A percentile compares a stretch with the other conserved stretches of the same genome.
Evolutionary conservation across 30 jellyfish, hydroid and myxozoan species (phyloP).

Genomic region (Aurelia aurita complex sp. Pacific): DNA sequence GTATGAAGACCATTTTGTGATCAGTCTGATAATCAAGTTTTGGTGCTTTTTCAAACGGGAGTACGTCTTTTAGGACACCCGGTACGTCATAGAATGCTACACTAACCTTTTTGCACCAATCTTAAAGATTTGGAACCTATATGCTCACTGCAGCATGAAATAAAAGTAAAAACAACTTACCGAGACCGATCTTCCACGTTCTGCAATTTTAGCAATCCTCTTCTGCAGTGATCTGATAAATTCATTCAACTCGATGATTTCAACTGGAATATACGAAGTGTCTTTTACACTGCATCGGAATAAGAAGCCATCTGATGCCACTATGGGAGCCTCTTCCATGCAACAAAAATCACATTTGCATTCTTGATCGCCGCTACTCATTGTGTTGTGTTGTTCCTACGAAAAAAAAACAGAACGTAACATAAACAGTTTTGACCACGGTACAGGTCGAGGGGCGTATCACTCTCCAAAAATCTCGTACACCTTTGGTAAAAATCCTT

Average conservation of each 20-base stretch:
- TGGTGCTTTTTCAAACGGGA: no score
- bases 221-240: constrained; percentile 38
- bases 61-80: no score
- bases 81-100: no score
- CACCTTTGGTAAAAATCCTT: no score
- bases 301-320: constrained; percentile 64
- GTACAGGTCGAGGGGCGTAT: no score
- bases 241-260: constrained; percentile 43
- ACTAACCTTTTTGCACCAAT: no score
- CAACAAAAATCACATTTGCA: constrained; percentile 43
- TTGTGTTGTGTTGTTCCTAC: constrained; percentile 13
- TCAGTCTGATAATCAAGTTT: no score
- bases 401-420: not conserved
- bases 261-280: constrained; percentile 56
- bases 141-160: not conserved
- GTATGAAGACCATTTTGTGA: no score
- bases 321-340: constrained; percentile 55
- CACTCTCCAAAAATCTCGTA: no score
- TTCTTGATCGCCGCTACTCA: not conserved
- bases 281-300: constrained; percentile 48
- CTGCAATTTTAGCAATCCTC: not conserved
- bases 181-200: constrained; percentile 30
- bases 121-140: no score
- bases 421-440: no score
- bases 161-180: not conserved